Percentiles rank a stretch among this genome's conserved stretches.
phyloP scores from a whole-genome alignment of 2,113 vertebrate genomes.

The Sinocyclocheilus anophthalmus region DNA sequence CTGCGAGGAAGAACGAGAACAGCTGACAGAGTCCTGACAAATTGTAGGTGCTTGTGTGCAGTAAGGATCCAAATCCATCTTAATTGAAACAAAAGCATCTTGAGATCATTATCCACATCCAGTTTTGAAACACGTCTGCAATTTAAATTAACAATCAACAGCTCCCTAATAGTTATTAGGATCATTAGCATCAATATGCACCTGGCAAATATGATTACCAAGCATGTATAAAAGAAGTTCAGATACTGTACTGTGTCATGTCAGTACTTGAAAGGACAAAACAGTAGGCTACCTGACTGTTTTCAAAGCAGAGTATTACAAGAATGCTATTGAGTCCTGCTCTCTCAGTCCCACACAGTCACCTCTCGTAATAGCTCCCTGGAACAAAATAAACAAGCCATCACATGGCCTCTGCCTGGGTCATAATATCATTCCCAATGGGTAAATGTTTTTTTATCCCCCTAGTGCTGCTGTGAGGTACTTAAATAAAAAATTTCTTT shows the following conservation, averaged over 20 bases:
- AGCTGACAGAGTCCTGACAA: background rate
- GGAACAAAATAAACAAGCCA: slow-evolving; percentile 55
- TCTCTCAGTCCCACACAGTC: slow-evolving; percentile 28
- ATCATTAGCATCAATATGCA: slow-evolving; percentile 8
- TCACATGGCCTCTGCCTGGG: slow-evolving; percentile 24
- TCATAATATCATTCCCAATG: slow-evolving; percentile 56
- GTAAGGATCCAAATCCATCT: slow-evolving; percentile 15
- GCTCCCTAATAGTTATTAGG: slow-evolving; percentile 22
- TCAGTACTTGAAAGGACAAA: background rate
- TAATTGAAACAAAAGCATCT: slow-evolving; percentile 31
- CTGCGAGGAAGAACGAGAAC: slow-evolving; percentile 18
- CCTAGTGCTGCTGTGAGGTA: slow-evolving; percentile 43
- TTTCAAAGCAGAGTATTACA: background rate
- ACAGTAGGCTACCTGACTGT: background rate
- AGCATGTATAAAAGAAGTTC: background rate
- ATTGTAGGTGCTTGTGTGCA: slow-evolving; percentile 13
- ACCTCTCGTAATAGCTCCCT: slow-evolving; percentile 37
- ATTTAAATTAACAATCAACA: slow-evolving; percentile 19
- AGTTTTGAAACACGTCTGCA: background rate
- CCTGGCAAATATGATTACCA: slow-evolving; percentile 14
- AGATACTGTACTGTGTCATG: background rate
- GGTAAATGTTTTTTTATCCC: slow-evolving; percentile 54
- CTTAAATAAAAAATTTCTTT: slow-evolving; percentile 60
- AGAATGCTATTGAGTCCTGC: slow-evolving; percentile 11
- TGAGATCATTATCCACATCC: slow-evolving; percentile 25